Evolutionary conservation across 2,797 vertebrate species (phyloP).

Genomic region (Sitta carolinensis): DNA sequence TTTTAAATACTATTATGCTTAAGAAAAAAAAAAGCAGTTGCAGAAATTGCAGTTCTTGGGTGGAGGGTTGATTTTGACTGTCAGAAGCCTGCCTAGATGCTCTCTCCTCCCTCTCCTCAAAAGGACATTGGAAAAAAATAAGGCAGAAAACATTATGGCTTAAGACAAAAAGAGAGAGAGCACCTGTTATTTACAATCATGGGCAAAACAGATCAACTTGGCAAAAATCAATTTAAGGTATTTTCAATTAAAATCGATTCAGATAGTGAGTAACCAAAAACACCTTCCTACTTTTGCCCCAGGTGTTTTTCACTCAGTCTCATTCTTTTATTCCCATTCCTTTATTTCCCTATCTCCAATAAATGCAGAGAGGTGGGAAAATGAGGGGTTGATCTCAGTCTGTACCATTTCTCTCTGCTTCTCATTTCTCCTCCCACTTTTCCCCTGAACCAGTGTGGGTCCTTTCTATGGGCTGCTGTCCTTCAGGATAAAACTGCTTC

Average conservation of each 20-base stretch:
- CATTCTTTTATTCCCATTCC: neutral
- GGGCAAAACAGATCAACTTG: neutral
- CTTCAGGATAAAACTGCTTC: neutral
- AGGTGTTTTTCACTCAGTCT: neutral
- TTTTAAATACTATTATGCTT: neutral
- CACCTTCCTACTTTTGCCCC: neutral
- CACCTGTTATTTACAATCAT: neutral
- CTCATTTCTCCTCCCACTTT: neutral
- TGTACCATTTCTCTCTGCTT: neutral
- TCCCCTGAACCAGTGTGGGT: accelerated
- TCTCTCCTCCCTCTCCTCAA: neutral
- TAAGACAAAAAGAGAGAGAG: neutral
- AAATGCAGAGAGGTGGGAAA: accelerated
- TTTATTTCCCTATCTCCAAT: neutral
- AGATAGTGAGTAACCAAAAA: neutral
- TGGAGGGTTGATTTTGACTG: neutral
- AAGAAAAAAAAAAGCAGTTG: neutral
- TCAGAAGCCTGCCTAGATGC: neutral
- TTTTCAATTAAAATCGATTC: neutral
- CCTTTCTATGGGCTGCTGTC: neutral
- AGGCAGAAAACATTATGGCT: neutral
- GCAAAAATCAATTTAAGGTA: neutral
- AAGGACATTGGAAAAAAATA: neutral
- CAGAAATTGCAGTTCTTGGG: neutral
- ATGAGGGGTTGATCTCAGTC: accelerated